A percentile compares a stretch with the other conserved stretches of the same genome.
Evolutionary conservation across 2,888 invertebrate species (phyloP).

Genomic region (Apodemia zela): DNA sequence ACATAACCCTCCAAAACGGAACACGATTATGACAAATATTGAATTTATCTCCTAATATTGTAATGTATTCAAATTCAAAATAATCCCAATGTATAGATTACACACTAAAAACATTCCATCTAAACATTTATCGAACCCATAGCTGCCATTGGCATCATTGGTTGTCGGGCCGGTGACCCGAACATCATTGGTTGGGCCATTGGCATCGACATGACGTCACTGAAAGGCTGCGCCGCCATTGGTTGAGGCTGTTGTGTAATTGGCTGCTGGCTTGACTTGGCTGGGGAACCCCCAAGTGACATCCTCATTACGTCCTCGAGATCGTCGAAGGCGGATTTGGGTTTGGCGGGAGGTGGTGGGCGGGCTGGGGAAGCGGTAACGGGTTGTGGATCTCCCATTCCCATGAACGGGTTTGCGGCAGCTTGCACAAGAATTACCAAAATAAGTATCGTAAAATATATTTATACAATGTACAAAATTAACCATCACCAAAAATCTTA

Average conservation of each 20-base stretch:
- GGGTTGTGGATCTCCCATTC: conserved; percentile 78
- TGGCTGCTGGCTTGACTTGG: conserved; percentile 54
- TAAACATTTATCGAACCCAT: conserved; percentile 67
- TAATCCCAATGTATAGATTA: conserved; percentile 23
- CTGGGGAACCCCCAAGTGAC: conserved; percentile 83
- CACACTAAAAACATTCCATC: conserved; percentile 43
- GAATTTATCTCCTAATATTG: too few species aligned
- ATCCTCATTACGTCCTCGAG: conserved; percentile 85
- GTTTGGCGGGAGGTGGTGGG: conserved; percentile 74
- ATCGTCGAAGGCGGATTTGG: conserved; percentile 84
- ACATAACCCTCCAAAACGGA: too few species aligned
- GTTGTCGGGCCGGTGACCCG: conserved; percentile 67
- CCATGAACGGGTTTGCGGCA: conserved; percentile 84
- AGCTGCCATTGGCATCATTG: conserved; percentile 74
- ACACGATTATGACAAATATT: too few species aligned
- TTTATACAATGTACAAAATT: conserved; percentile 15
- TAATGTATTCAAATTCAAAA: background rate
- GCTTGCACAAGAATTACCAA: conserved; percentile 61
- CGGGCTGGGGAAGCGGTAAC: conserved; percentile 73
- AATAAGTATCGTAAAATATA: conserved; percentile 24
- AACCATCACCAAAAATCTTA: conserved; percentile 21
- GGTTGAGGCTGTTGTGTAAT: conserved; percentile 52
- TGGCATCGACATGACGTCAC: conserved; percentile 64
- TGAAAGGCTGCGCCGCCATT: conserved; percentile 50
- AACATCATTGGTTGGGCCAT: conserved; percentile 68